phyloP scores from a whole-genome alignment of 2,888 invertebrate species.

The Aplocera efformata region DNA sequence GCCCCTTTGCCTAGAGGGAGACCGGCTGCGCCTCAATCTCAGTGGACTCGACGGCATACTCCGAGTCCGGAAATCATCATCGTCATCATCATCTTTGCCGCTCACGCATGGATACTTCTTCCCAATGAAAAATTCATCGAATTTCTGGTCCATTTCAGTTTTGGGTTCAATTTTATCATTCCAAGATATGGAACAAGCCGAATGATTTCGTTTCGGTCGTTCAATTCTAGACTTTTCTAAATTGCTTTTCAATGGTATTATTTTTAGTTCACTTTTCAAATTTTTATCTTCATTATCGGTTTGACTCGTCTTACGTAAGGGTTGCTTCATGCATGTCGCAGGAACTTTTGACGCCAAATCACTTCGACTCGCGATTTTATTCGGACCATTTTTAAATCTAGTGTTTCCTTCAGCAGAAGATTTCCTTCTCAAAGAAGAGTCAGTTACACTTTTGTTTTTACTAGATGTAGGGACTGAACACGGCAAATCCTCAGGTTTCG shows the following conservation, averaged over 20 bases:
- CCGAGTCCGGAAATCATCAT: conserved; percentile 64
- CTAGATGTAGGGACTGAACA: conserved; percentile 16
- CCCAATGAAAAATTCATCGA: conserved; percentile 60
- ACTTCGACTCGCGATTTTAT: conserved; percentile 19
- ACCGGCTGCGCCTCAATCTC: conserved; percentile 53
- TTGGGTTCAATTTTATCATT: conserved; percentile 60
- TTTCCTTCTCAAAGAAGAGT: conserved; percentile 31
- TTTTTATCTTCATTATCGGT: conserved; percentile 29
- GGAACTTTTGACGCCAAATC: conserved; percentile 27
- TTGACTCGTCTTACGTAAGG: conserved; percentile 33
- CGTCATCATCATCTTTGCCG: conserved; percentile 36
- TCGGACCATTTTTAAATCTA: conserved; percentile 27
- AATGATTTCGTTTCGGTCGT: conserved; percentile 62
- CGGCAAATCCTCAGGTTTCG: conserved; percentile 30
- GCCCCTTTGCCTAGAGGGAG: conserved; percentile 49
- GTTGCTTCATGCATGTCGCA: conserved; percentile 40
- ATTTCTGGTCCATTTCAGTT: conserved; percentile 62
- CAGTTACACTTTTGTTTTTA: conserved; percentile 27
- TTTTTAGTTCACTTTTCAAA: conserved; percentile 36
- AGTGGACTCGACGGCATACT: conserved; percentile 82
- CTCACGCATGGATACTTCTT: conserved; percentile 37
- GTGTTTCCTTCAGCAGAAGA: conserved; percentile 34
- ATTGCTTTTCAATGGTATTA: conserved; percentile 39
- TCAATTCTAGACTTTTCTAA: conserved; percentile 46
- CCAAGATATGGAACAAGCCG: conserved; percentile 75